Evolutionary conservation across 92 coral and sea anemone species (phyloP).

Genomic region (Isaurus tuberculatus): DNA sequence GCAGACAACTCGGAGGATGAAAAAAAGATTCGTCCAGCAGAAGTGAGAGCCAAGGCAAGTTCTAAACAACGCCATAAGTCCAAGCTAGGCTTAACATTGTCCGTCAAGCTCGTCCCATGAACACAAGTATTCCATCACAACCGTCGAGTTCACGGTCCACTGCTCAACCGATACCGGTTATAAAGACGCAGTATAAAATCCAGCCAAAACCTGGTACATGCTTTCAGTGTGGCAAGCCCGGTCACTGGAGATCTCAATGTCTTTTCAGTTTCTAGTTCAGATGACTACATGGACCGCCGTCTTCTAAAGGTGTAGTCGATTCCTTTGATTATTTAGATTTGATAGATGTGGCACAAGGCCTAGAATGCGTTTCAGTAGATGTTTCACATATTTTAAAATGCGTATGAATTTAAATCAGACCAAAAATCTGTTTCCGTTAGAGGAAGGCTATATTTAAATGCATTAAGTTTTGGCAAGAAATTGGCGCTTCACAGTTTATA

Average conservation of each 20-base stretch:
- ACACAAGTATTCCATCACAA: not conserved
- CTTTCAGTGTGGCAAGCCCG: conserved; percentile 26
- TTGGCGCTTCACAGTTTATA: conserved; percentile 41
- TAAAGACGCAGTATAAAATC: not conserved
- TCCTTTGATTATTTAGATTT: conserved; percentile 10
- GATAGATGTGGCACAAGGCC: conserved; percentile 13
- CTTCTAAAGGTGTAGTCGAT: conserved; percentile 27
- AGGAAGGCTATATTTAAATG: conserved; percentile 43
- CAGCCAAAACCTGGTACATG: conserved; percentile 29
- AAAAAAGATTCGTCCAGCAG: conserved; percentile 51
- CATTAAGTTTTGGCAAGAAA: conserved; percentile 35
- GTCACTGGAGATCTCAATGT: conserved; percentile 44
- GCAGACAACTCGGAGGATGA: conserved; percentile 51
- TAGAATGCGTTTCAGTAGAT: conserved; percentile 1
- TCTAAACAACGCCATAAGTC: not conserved
- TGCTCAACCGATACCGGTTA: not conserved
- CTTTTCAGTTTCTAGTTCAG: not conserved
- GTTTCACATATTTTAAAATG: conserved; percentile 7
- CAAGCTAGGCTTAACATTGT: not conserved
- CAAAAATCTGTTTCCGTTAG: conserved; percentile 23
- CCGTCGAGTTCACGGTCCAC: not conserved
- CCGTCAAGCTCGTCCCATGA: not conserved
- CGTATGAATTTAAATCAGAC: not conserved
- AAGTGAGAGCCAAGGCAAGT: conserved; percentile 46
- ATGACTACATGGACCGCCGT: conserved; percentile 8